These are phyloP conservation scores for Spondyliosoma cantharus DNA, from an alignment of 2,797 vertebrate genomes.

Conservation along the genomic window DNA sequence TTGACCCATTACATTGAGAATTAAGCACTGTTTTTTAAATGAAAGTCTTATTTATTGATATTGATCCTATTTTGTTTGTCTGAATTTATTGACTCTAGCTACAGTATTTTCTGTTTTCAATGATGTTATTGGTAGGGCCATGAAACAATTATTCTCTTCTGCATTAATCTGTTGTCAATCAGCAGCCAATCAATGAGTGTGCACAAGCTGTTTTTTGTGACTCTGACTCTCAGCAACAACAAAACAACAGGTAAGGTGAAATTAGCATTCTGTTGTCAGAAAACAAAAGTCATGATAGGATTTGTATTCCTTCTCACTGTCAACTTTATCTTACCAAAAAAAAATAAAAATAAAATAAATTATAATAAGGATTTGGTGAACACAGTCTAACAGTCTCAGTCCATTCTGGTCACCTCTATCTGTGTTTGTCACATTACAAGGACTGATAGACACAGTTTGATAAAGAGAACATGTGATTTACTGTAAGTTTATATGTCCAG, in stretches of 20 bases:
- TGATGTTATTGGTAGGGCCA: background rate
- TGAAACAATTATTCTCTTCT: background rate
- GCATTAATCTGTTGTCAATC: background rate
- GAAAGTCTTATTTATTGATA: background rate
- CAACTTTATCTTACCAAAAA: slow-evolving; percentile 7
- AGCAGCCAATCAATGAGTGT: background rate
- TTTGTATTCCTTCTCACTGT: background rate
- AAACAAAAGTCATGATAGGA: slow-evolving; percentile 26
- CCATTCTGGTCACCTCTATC: slow-evolving; percentile 8
- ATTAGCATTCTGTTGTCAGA: slow-evolving; percentile 20
- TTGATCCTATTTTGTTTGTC: background rate
- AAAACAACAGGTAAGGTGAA: slow-evolving; percentile 6
- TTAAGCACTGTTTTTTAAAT: background rate
- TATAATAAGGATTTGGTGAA: background rate
- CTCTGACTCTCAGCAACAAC: background rate
- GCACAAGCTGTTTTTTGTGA: background rate
- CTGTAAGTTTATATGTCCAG: slow-evolving; percentile 28
- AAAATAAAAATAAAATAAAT: too few relatives aligned
- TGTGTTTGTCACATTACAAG: slow-evolving; percentile 23
- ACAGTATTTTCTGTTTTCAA: background rate
- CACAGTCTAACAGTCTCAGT: slow-evolving; percentile 6
- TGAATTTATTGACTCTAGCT: background rate
- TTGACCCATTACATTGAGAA: background rate
- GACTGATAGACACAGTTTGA: slow-evolving; percentile 16
- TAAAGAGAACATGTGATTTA: slow-evolving; percentile 39